Percentiles rank a stretch among this genome's conserved stretches.
Conservation (phyloP, 23 tunicate genomes). For the Diplosoma virens region DNA sequence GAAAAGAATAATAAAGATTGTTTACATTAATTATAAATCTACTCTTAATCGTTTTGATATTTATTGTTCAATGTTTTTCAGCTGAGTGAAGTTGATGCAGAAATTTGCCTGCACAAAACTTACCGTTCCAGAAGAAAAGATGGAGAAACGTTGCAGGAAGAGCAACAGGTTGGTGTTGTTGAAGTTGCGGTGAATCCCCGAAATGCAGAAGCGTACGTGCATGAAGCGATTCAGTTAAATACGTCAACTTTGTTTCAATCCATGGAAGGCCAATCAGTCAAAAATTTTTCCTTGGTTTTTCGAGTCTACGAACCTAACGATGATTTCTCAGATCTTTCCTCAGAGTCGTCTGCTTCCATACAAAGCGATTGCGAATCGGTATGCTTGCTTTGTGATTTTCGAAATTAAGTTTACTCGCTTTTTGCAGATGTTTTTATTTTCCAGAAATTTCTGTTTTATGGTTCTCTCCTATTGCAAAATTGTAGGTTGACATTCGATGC, state of each 20-base stretch:
- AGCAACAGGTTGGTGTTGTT: conserved; percentile 36
- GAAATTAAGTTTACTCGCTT: too few relatives aligned
- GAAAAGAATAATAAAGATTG: too few relatives aligned
- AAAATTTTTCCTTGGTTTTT: conserved; percentile 45
- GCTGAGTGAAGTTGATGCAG: conserved; percentile 38
- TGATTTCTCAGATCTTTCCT: conserved; percentile 15
- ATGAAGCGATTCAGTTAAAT: background rate
- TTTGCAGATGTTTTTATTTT: too few relatives aligned
- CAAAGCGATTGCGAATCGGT: conserved; percentile 31
- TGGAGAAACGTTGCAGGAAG: conserved; percentile 30
- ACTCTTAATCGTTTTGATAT: too few relatives aligned
- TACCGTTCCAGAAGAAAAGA: conserved; percentile 58
- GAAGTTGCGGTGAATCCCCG: conserved; percentile 79
- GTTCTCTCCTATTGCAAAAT: too few relatives aligned
- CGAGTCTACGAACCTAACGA: conserved; percentile 48
- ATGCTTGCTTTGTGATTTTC: too few relatives aligned
- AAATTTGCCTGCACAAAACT: conserved; percentile 48
- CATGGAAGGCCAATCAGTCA: conserved; percentile 30
- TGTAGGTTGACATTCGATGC: too few relatives aligned
- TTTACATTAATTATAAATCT: too few relatives aligned
- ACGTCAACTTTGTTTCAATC: conserved; percentile 11
- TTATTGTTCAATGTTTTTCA: background rate
- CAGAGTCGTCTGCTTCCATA: conserved; percentile 11
- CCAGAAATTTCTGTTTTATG: too few relatives aligned
- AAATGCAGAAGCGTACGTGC: conserved; percentile 16